Evolutionary conservation across 2,888 invertebrate species (phyloP), one percentile per base, ranked within the genome.

Genomic region (Scaptomyza parva): DNA sequence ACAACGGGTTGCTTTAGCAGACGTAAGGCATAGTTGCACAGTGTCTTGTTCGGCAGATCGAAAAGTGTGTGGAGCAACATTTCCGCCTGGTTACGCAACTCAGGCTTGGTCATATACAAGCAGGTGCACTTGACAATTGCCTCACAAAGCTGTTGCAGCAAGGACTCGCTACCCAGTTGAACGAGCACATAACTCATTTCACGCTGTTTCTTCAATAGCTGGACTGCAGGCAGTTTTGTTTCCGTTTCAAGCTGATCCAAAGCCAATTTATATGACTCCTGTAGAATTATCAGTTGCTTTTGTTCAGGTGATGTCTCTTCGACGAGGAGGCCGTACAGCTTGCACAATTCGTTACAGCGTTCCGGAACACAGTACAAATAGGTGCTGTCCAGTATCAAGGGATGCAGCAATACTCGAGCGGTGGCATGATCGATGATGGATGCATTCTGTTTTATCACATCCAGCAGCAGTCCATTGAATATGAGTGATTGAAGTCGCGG

Each of bases 401-500:
- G 70, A n/a, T 80, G 75, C 1, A 83, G 26, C 1, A 76, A 8
- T 0, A 14, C 0, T 0, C 35, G 67, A 0, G 50, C 63, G 0
- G 43, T 7, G 0, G 0, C 4, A 9, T 17, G 28, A 8, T 68
- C 55, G 0, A 67, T 12, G 0, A n/a, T 28, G 0, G 12, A 14
- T 2, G 57, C 6, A 30, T 78, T 80, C 11, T 70, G 55, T 5
- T 24, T 14, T 0, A 68, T 33, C 0, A 69, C 55, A 35, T 88
- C 77, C 40, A 85, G 76, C 47, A 91, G 59, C 5, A 88, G 58
- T 9, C 77, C 88, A 28, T 82, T 76, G 3, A 88, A 61, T 0
- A 89, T 63, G 3, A 90, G 40, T 9, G 88, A 87, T 18, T 87
- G 74, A 0, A 90, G 64, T 3, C 90, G 89, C 3, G 86, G 80